Conservation (phyloP, 1,140 invertebrate genomes). For the Maniola jurtina region DNA sequence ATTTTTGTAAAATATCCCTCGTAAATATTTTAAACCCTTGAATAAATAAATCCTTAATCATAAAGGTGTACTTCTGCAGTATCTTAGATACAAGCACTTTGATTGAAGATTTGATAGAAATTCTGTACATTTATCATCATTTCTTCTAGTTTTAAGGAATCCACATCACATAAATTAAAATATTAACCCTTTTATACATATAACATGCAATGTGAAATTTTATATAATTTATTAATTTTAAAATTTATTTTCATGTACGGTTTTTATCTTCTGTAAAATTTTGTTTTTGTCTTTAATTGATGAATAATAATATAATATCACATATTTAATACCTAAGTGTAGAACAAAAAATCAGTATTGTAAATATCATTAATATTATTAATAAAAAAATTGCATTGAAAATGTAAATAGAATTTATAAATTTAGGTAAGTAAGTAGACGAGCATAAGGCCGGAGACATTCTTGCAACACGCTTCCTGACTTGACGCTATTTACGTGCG, state of each 20-base stretch:
- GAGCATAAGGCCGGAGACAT: constrained; percentile 35
- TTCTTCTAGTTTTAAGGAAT: not conserved
- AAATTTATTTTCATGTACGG: too few relatives aligned
- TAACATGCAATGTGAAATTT: too few relatives aligned
- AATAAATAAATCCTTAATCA: not conserved
- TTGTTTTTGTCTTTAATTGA: too few relatives aligned
- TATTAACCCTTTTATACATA: not conserved
- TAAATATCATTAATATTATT: constrained; percentile 56
- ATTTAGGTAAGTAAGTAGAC: constrained; percentile 37
- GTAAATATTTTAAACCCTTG: not conserved
- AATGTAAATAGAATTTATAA: constrained; percentile 29
- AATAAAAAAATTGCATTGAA: constrained; percentile 34
- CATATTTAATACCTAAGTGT: constrained; percentile 4
- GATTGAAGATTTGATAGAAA: too few relatives aligned
- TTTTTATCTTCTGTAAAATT: too few relatives aligned
- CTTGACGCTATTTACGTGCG: too few relatives aligned
- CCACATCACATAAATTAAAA: not conserved
- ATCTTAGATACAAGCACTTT: too few relatives aligned
- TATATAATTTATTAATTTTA: too few relatives aligned
- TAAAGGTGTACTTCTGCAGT: not conserved
- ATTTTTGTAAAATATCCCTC: not conserved
- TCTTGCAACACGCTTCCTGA: too few relatives aligned
- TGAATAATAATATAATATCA: too few relatives aligned
- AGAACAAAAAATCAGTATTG: constrained; percentile 41
- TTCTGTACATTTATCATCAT: constrained; percentile 4